Conservation (phyloP, 2,113 vertebrate species). For the Dissostichus mawsoni region DNA sequence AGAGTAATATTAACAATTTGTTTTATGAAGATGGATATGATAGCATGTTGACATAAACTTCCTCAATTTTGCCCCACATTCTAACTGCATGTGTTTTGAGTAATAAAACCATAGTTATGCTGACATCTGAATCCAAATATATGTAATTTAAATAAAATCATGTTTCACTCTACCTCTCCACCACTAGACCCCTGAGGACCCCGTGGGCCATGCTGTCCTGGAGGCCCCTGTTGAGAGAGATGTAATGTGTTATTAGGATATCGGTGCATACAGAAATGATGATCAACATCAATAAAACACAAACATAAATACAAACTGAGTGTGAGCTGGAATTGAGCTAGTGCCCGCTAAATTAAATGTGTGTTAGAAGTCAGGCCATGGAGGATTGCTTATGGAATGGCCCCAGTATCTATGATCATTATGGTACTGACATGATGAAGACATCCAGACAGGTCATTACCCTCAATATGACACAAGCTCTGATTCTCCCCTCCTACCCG, state of each 20-base stretch:
- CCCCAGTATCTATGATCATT: slow-evolving; percentile 60
- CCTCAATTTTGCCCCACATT: not conserved
- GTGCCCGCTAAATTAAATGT: slow-evolving; percentile 41
- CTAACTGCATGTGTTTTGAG: not conserved
- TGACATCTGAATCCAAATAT: slow-evolving; percentile 3
- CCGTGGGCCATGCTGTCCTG: slow-evolving; percentile 89
- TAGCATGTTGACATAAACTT: not conserved
- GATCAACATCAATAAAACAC: slow-evolving; percentile 12
- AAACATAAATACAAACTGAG: slow-evolving; percentile 25
- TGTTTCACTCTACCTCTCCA: slow-evolving; percentile 84
- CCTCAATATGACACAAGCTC: slow-evolving; percentile 63
- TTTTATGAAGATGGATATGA: not conserved
- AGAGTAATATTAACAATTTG: not conserved
- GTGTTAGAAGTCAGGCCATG: slow-evolving; percentile 33
- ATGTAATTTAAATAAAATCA: not conserved
- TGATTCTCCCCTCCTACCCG: slow-evolving; percentile 31
- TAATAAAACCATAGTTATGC: not conserved
- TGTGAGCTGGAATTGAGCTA: slow-evolving; percentile 1
- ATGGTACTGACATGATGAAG: slow-evolving; percentile 73
- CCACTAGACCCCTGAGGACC: slow-evolving; percentile 88
- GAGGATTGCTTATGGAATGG: slow-evolving; percentile 52
- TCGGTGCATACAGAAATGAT: slow-evolving; percentile 11
- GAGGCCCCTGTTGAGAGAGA: slow-evolving; percentile 86
- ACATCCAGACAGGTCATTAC: slow-evolving; percentile 79
- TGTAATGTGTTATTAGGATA: slow-evolving; percentile 8